Conservation (phyloP, 2,113 vertebrate genomes). For the Machaerirhynchus nigripectus region DNA sequence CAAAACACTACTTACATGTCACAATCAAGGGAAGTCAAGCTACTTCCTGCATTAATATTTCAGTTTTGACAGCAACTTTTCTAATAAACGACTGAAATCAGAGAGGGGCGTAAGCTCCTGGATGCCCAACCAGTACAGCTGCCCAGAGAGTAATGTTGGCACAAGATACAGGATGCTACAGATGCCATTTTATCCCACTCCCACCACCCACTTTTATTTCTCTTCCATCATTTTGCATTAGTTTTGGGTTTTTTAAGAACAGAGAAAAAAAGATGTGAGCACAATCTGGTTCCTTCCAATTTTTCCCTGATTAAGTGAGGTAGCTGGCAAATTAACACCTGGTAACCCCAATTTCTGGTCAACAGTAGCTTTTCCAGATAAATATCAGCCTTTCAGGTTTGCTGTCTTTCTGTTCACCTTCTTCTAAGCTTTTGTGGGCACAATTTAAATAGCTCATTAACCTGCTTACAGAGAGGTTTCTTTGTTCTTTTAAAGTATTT, state of each 20-base stretch:
- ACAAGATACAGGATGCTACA: background rate
- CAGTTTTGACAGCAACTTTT: background rate
- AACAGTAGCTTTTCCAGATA: background rate
- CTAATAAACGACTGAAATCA: background rate
- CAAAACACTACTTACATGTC: background rate
- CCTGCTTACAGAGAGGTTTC: background rate
- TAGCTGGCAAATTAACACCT: slow-evolving; percentile 11
- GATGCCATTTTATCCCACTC: background rate
- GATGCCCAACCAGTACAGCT: background rate
- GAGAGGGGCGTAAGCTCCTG: background rate
- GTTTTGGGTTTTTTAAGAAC: background rate
- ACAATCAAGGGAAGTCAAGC: background rate
- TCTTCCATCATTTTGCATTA: background rate
- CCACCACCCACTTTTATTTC: background rate
- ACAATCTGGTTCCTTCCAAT: background rate
- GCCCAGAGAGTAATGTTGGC: background rate
- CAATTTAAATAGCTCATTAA: background rate
- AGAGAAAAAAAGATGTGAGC: background rate
- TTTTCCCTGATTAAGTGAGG: background rate
- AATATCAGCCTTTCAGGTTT: background rate
- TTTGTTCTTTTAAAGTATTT: background rate
- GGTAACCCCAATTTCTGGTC: slow-evolving; percentile 5
- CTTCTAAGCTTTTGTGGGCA: background rate
- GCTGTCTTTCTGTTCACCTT: background rate
- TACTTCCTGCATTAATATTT: background rate